Percentiles rank a stretch among this genome's conserved stretches.
These are phyloP conservation scores for Sebastes ruberrimus DNA, from an alignment of 2,797 vertebrate species.

Conservation along the genomic window DNA sequence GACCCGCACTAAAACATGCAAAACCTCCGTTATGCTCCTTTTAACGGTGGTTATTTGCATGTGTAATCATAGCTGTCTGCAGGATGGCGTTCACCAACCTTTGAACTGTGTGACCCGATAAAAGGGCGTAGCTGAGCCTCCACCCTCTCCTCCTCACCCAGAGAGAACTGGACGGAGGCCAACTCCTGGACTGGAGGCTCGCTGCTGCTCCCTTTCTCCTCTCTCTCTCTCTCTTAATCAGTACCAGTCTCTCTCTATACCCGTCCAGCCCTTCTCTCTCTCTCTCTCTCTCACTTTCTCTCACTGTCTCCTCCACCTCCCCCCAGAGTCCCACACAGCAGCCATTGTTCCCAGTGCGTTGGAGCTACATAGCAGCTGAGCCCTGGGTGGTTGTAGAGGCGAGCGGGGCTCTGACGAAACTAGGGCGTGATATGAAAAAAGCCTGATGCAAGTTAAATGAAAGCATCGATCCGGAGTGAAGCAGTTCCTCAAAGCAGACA, in stretches of 20 bases:
- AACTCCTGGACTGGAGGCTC: conserved; percentile 27
- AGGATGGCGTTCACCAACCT: conserved; percentile 12
- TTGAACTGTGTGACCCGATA: conserved; percentile 56
- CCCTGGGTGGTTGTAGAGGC: conserved; percentile 43
- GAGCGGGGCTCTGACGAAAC: conserved; percentile 23
- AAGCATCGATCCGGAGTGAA: background rate
- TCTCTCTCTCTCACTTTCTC: conserved; percentile 12
- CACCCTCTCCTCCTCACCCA: conserved; percentile 56
- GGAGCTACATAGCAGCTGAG: conserved; percentile 58
- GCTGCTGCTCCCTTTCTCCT: conserved; percentile 24
- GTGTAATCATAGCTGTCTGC: background rate
- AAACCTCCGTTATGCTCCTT: background rate
- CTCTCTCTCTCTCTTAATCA: conserved; percentile 25
- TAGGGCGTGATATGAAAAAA: conserved; percentile 16
- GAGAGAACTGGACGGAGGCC: conserved; percentile 64
- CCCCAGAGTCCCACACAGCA: conserved; percentile 69
- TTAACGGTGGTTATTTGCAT: background rate
- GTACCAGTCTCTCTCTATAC: conserved; percentile 63
- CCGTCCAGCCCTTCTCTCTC: conserved; percentile 34
- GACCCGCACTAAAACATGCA: background rate
- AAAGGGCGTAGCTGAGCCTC: conserved; percentile 57
- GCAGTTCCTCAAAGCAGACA: background rate
- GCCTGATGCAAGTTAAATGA: conserved; percentile 6
- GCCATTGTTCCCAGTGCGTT: conserved; percentile 76
- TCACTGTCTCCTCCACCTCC: background rate